A percentile compares a stretch with the other conserved stretches of the same genome.
Conservation (phyloP, 2,888 invertebrate species). For the Lysandra coridon region DNA sequence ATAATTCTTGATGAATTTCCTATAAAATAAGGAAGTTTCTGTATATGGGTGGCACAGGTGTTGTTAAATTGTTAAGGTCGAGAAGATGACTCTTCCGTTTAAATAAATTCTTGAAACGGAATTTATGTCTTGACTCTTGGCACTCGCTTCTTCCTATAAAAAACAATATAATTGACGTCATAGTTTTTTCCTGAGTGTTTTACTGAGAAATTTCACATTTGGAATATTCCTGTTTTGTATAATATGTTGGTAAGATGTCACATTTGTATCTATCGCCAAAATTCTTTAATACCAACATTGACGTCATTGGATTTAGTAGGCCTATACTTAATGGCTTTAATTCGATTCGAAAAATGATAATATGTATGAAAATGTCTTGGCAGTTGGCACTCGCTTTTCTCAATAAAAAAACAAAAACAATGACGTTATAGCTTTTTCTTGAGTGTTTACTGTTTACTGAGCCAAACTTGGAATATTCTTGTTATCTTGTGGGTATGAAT, state of each 20-base stretch:
- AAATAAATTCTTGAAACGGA: neutral
- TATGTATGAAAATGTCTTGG: neutral
- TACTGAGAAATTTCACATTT: neutral
- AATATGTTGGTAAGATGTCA: neutral
- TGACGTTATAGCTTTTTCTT: neutral
- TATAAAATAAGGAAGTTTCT: slow-evolving; percentile 7
- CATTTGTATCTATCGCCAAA: neutral
- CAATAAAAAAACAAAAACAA: neutral
- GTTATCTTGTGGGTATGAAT: neutral
- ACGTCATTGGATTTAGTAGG: neutral
- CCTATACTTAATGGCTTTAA: neutral
- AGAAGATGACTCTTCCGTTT: neutral
- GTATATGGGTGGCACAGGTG: neutral
- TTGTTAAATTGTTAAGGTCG: neutral
- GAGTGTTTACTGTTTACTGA: neutral
- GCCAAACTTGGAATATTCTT: neutral
- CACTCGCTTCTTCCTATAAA: neutral
- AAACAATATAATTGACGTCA: neutral
- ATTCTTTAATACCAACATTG: neutral
- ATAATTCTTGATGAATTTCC: neutral
- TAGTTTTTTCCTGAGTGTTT: neutral
- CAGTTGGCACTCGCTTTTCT: neutral
- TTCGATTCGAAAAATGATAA: neutral
- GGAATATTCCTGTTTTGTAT: neutral
- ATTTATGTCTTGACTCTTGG: neutral